A percentile compares a stretch with the other conserved stretches of the same genome.
Conservation (phyloP, 1,140 invertebrate genomes). For the Eriocheir sinensis region DNA sequence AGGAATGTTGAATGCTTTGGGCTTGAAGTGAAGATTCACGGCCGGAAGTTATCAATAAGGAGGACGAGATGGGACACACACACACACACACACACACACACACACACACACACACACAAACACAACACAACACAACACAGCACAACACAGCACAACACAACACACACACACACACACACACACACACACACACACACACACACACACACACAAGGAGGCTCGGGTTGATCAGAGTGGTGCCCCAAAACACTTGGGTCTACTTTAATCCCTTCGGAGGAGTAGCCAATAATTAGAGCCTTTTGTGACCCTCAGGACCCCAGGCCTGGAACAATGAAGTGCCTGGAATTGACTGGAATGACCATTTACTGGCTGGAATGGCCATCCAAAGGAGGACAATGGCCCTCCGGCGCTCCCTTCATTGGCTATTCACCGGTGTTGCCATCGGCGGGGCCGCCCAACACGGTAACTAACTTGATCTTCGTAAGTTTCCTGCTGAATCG, state of each 20-base stretch:
- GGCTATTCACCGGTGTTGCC: slow-evolving; percentile 75
- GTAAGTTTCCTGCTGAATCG: not conserved
- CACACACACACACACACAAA: no score
- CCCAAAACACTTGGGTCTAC: slow-evolving; percentile 64
- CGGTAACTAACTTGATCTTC: slow-evolving; percentile 64
- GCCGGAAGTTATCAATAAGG: no score
- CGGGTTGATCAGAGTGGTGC: not conserved
- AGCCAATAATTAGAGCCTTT: slow-evolving; percentile 75
- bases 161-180: no score
- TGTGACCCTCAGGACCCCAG: slow-evolving; percentile 70
- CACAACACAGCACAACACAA: no score
- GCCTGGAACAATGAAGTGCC: slow-evolving; percentile 75
- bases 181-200: no score
- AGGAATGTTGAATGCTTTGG: no score
- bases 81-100: no score
- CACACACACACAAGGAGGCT: not conserved
- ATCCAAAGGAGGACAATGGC: slow-evolving; percentile 74
- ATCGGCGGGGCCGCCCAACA: slow-evolving; percentile 33
- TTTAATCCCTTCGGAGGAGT: slow-evolving; percentile 73
- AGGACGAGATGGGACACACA: no score
- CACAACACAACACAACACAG: no score
- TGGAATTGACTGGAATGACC: slow-evolving; percentile 77
- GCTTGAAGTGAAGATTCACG: no score
- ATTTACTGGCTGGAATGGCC: slow-evolving; percentile 75
- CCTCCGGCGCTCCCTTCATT: slow-evolving; percentile 74